A percentile compares a stretch with the other conserved stretches of the same genome.
These are phyloP conservation scores for Aethes cnicana DNA, from an alignment of 2,888 invertebrate species.

Conservation along the genomic window DNA sequence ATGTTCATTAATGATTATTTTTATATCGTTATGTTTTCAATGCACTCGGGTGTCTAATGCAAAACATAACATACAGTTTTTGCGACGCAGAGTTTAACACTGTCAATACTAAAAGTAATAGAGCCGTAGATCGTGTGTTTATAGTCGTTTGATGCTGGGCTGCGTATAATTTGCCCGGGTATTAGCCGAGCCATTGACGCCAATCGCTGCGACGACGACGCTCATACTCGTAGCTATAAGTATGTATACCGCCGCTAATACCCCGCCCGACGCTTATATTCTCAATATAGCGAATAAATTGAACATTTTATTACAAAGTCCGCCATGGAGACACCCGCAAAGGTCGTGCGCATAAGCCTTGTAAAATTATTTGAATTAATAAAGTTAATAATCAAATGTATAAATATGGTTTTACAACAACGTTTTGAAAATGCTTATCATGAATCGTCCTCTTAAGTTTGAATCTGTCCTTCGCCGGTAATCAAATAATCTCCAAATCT, in stretches of 20 bases:
- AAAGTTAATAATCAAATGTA: background rate
- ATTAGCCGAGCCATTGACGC: background rate
- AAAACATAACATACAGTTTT: too few relatives aligned
- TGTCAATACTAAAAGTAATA: background rate
- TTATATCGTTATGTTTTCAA: too few relatives aligned
- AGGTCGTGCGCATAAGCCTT: conserved; percentile 12
- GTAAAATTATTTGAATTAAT: conserved; percentile 14
- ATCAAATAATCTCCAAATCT: too few relatives aligned
- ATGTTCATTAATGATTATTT: too few relatives aligned
- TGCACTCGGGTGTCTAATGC: too few relatives aligned
- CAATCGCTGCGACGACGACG: background rate
- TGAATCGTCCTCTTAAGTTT: too few relatives aligned
- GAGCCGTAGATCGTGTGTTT: background rate
- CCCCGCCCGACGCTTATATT: conserved; percentile 28
- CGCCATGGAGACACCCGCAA: conserved; percentile 6
- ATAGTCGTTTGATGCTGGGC: background rate
- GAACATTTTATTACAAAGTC: conserved; percentile 31
- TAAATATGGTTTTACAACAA: too few relatives aligned
- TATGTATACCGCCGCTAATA: conserved; percentile 31
- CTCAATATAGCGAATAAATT: conserved; percentile 21
- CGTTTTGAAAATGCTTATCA: too few relatives aligned
- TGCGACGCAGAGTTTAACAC: background rate
- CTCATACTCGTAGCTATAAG: conserved; percentile 29
- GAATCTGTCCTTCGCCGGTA: too few relatives aligned
- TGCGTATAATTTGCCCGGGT: background rate